Conservation (phyloP, 2,113 vertebrate species). For the Pachyramphus minor region DNA sequence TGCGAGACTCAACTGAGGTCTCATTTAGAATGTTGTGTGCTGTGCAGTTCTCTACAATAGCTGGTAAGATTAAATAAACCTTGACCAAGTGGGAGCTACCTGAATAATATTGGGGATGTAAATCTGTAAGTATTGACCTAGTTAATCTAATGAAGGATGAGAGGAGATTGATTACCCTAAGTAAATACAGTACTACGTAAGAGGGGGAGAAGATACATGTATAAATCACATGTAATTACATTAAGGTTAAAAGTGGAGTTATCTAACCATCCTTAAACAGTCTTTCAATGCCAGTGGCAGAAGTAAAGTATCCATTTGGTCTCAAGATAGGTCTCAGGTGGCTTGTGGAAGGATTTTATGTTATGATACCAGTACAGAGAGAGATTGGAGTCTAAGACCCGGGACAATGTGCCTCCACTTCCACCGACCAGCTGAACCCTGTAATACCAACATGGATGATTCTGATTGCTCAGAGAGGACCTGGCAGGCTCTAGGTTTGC, state of each 20-base stretch:
- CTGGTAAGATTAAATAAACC: not conserved
- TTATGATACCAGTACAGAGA: not conserved
- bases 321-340: not conserved
- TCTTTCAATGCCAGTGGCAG: not conserved
- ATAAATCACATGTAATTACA: not conserved
- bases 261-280: not conserved
- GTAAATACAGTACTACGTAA: not conserved
- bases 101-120: not conserved
- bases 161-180: conserved; percentile 16
- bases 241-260: not conserved
- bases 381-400: not conserved
- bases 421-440: not conserved
- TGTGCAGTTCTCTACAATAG: not conserved
- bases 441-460: not conserved
- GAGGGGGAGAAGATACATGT: not conserved
- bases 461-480: not conserved
- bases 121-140: conserved; percentile 35
- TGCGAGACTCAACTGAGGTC: not conserved
- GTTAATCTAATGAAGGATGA: conserved; percentile 47
- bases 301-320: not conserved
- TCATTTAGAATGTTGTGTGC: not conserved
- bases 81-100: not conserved
- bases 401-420: not conserved
- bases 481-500: not conserved
- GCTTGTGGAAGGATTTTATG: not conserved